Conservation (phyloP, 2,113 vertebrate genomes). For the Onychostruthus taczanowskii region DNA sequence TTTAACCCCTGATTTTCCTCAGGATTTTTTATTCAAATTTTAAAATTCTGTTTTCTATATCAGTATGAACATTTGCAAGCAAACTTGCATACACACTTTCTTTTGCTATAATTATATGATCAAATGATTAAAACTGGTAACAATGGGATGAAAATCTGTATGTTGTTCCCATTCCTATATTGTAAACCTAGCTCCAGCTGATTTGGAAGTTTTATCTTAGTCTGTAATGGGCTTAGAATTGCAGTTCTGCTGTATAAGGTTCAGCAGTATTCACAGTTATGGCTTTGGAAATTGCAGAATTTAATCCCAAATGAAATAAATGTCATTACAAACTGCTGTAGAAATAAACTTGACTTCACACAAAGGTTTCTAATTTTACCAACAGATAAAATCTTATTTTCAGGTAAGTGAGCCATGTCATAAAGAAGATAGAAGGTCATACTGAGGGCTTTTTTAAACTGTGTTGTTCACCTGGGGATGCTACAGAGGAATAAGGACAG, state of each 20-base stretch:
- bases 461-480: not conserved
- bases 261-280: not conserved
- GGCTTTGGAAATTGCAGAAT: not conserved
- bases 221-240: not conserved
- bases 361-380: constrained; percentile 1
- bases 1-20: not conserved
- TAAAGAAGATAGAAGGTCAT: not conserved
- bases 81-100: not conserved
- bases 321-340: not conserved
- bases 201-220: not conserved
- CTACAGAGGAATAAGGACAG: not conserved
- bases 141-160: not conserved
- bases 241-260: not conserved
- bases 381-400: not conserved
- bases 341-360: not conserved
- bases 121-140: not conserved
- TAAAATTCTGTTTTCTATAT: not conserved
- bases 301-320: not conserved
- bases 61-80: not conserved
- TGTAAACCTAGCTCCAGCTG: not conserved
- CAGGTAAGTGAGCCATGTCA: not conserved
- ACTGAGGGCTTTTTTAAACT: not conserved
- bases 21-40: not conserved
- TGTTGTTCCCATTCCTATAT: not conserved
- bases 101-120: not conserved